Conservation (phyloP, 2,888 invertebrate species). For the Archips crataeganus region DNA sequence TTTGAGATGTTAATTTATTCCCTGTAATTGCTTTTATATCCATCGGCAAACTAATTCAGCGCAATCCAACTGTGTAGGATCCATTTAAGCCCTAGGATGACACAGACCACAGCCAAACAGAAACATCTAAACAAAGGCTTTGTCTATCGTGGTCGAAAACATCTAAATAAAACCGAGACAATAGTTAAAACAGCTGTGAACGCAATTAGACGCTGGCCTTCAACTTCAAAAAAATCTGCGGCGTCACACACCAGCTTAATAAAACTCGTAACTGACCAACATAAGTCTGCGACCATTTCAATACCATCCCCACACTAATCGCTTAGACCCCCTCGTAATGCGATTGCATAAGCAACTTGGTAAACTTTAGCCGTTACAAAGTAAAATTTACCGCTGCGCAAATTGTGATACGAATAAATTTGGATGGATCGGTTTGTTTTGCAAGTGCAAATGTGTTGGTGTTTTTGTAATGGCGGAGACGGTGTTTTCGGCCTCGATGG, state of each 20-base stretch:
- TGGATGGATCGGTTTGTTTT: not conserved
- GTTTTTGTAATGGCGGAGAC: slow-evolving; percentile 56
- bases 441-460: slow-evolving; percentile 16
- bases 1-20: too few species aligned
- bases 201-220: slow-evolving; percentile 35
- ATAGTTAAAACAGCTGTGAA: slow-evolving; percentile 38
- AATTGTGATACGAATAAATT: not conserved
- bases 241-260: slow-evolving; percentile 55
- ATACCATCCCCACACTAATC: not conserved
- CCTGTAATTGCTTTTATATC: too few species aligned
- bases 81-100: not conserved
- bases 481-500: slow-evolving; percentile 69
- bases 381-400: not conserved
- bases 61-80: not conserved
- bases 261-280: slow-evolving; percentile 48
- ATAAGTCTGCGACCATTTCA: not conserved
- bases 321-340: not conserved
- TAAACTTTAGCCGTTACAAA: slow-evolving; percentile 4
- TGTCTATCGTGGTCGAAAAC: not conserved
- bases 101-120: not conserved
- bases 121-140: not conserved
- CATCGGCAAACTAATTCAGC: too few species aligned
- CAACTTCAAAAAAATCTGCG: slow-evolving; percentile 48
- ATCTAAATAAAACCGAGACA: slow-evolving; percentile 25
- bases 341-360: not conserved